phyloP scores from a whole-genome alignment of 1,140 invertebrate genomes.

The Mercenaria mercenaria region DNA sequence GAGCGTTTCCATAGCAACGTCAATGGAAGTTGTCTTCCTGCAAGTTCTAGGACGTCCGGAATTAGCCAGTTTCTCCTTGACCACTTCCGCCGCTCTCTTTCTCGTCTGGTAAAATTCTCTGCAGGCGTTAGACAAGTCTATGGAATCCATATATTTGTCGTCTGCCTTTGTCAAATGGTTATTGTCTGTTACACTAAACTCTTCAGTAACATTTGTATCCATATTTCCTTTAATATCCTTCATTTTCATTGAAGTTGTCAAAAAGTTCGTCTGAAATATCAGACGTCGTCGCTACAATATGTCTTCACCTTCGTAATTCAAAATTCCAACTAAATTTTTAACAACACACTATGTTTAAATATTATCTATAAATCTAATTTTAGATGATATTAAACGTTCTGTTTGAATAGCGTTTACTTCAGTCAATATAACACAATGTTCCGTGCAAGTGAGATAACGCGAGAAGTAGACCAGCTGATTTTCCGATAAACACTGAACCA shows the following conservation, averaged over 20 bases:
- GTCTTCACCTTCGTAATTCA: background rate
- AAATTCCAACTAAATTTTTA: background rate
- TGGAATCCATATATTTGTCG: conserved; percentile 66
- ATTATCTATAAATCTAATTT: conserved; percentile 40
- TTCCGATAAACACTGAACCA: background rate
- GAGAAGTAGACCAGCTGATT: conserved; percentile 37
- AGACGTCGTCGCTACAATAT: background rate
- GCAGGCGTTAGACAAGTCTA: conserved; percentile 78
- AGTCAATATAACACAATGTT: background rate
- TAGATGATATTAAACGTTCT: conserved; percentile 30
- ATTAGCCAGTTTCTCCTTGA: conserved; percentile 67
- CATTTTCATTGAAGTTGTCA: conserved; percentile 40
- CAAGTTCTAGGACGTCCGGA: conserved; percentile 41
- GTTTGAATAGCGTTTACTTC: conserved; percentile 15
- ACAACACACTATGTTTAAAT: background rate
- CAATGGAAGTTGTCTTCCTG: conserved; percentile 56
- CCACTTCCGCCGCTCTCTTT: conserved; percentile 63
- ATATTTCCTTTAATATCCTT: conserved; percentile 33
- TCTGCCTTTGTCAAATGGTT: conserved; percentile 54
- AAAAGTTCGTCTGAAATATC: conserved; percentile 20
- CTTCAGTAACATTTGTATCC: background rate
- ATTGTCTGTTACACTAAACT: conserved; percentile 42
- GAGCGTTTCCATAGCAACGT: conserved; percentile 70
- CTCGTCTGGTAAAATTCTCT: conserved; percentile 75
- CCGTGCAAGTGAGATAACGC: conserved; percentile 39